These are phyloP conservation scores for Clarias laeviceps DNA, from an alignment of 2,797 vertebrate species.

Conservation along the genomic window DNA sequence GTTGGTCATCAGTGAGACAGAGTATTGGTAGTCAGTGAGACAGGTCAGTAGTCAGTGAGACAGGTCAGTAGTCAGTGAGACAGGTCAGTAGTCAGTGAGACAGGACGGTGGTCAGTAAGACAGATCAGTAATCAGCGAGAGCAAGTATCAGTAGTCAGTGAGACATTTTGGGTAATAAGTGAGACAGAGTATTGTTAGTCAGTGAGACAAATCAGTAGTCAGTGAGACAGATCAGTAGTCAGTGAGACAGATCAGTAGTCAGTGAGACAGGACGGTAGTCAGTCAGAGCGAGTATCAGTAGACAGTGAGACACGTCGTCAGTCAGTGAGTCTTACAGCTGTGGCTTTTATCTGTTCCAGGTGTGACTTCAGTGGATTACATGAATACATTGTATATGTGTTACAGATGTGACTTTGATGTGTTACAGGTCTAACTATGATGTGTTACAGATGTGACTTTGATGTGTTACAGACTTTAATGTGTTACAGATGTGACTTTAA, in stretches of 20 bases:
- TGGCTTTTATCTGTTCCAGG: not conserved
- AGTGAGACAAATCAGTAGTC: not conserved
- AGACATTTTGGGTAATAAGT: no score
- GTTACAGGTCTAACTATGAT: not conserved
- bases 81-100: not conserved
- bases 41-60: not conserved
- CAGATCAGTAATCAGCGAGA: not conserved
- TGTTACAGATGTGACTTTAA: not conserved
- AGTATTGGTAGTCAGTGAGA: no score
- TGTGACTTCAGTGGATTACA: not conserved
- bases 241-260: no score
- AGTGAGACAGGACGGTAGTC: not conserved
- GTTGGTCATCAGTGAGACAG: no score
- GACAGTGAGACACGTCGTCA: not conserved
- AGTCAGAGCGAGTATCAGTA: not conserved
- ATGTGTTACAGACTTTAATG: no score
- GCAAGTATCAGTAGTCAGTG: not conserved
- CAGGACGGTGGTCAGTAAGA: not conserved
- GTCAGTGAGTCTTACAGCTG: not conserved
- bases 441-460: not conserved
- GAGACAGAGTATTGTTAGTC: no score
- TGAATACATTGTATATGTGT: not conserved
- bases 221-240: no score
- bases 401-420: not conserved
- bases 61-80: not conserved